Evolutionary conservation across 2,113 vertebrate species (phyloP).

Genomic region (Mobula birostris): DNA sequence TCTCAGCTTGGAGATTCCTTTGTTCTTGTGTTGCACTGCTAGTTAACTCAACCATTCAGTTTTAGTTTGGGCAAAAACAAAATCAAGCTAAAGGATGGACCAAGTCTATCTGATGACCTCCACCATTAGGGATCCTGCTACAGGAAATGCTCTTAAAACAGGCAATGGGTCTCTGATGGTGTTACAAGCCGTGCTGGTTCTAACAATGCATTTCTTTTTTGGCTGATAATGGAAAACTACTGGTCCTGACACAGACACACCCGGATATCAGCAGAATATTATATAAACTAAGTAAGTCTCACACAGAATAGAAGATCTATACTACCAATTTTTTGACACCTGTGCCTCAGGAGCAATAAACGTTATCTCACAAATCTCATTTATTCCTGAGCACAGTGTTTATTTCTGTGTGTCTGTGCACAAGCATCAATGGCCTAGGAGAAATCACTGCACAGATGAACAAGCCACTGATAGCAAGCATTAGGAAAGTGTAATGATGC

Average conservation of each 20-base stretch:
- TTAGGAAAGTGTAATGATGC: background rate
- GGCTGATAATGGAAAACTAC: background rate
- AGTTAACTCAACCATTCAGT: too few relatives aligned
- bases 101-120: background rate
- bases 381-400: background rate
- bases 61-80: background rate
- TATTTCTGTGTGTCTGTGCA: background rate
- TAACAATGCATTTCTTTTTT: background rate
- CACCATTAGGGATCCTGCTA: too few relatives aligned
- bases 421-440: background rate
- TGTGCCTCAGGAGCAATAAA: background rate
- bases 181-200: background rate
- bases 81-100: background rate
- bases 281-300: background rate
- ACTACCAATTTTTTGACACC: background rate
- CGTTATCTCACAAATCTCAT: background rate
- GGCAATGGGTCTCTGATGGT: background rate
- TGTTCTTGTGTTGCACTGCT: background rate
- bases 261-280: background rate
- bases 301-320: too few relatives aligned
- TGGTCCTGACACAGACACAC: too few relatives aligned
- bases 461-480: background rate
- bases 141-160: background rate
- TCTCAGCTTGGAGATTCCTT: background rate
- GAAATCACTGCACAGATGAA: background rate